Conservation (phyloP, 30 jellyfish, hydroid and myxozoan genomes). For the Mastigias papua region DNA sequence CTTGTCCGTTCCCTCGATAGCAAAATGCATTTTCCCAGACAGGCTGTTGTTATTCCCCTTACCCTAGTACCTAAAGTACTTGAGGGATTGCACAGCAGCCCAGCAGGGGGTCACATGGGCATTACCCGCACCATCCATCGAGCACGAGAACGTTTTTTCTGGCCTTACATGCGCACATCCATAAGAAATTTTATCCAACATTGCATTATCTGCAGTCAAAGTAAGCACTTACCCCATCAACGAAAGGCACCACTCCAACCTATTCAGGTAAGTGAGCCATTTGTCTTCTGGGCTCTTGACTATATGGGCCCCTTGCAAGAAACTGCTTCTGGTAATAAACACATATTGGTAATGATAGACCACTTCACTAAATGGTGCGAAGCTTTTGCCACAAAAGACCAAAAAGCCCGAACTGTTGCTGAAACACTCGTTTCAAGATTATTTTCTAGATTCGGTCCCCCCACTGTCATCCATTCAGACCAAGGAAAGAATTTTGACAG, state of each 20-base stretch:
- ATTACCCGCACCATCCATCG: constrained; percentile 45
- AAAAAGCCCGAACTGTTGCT: constrained; percentile 53
- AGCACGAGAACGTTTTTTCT: constrained; percentile 56
- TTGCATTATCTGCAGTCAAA: constrained; percentile 52
- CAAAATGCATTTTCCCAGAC: constrained; percentile 15
- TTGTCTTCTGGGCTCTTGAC: constrained; percentile 10
- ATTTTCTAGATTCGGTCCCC: constrained; percentile 70
- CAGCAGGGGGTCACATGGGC: constrained; percentile 67
- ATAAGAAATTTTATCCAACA: constrained; percentile 6
- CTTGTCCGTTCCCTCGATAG: constrained; percentile 32
- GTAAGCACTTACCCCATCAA: constrained; percentile 17
- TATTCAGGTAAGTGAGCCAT: constrained; percentile 42
- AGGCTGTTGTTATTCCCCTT: constrained; percentile 41
- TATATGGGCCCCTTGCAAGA: background rate
- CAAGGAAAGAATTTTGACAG: constrained; percentile 20
- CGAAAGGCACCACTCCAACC: constrained; percentile 44
- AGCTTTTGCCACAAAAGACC: no score
- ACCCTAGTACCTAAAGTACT: constrained; percentile 42
- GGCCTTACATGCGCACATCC: constrained; percentile 55
- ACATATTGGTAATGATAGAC: constrained; percentile 53
- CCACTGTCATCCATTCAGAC: constrained; percentile 68
- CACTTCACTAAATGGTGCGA: no score
- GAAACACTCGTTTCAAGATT: constrained; percentile 39
- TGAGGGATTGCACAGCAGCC: constrained; percentile 49
- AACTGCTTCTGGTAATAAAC: background rate